phyloP scores from a whole-genome alignment of 2,888 invertebrate species.

The Harmothoe impar region DNA sequence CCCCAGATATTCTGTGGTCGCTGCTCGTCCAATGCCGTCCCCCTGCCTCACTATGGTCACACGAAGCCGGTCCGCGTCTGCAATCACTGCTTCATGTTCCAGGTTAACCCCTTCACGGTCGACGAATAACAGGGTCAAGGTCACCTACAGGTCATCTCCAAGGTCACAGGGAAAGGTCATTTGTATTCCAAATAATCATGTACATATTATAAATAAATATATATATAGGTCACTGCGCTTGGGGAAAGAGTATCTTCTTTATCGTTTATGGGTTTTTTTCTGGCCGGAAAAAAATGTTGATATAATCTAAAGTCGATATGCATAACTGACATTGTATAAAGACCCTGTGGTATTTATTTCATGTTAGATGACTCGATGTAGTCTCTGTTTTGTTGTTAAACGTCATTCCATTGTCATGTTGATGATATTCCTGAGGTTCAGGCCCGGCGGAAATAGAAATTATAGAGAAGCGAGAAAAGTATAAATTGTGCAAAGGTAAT shows the following conservation, averaged over 20 bases:
- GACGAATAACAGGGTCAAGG: slow-evolving; percentile 60
- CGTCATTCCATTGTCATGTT: neutral
- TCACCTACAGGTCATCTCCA: slow-evolving; percentile 15
- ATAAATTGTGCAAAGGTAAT: neutral
- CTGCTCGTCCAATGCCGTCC: slow-evolving; percentile 96
- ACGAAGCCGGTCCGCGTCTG: slow-evolving; percentile 96
- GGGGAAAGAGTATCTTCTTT: no score
- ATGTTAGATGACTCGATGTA: neutral
- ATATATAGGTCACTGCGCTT: neutral
- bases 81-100: slow-evolving; percentile 91
- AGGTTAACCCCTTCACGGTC: slow-evolving; percentile 87
- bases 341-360: neutral
- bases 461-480: neutral
- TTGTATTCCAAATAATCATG: neutral
- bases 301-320: neutral
- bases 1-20: slow-evolving; percentile 97
- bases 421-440: neutral
- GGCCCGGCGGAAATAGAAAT: neutral
- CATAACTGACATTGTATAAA: neutral
- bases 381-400: neutral
- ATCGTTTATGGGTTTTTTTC: no score
- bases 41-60: slow-evolving; percentile 95
- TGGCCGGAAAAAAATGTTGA: neutral
- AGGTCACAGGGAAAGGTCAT: slow-evolving; percentile 15
- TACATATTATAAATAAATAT: slow-evolving; percentile 14